Base-by-base conservation (phyloP, 2,888 invertebrate species). In the Argyresthia goedartella region DNA sequence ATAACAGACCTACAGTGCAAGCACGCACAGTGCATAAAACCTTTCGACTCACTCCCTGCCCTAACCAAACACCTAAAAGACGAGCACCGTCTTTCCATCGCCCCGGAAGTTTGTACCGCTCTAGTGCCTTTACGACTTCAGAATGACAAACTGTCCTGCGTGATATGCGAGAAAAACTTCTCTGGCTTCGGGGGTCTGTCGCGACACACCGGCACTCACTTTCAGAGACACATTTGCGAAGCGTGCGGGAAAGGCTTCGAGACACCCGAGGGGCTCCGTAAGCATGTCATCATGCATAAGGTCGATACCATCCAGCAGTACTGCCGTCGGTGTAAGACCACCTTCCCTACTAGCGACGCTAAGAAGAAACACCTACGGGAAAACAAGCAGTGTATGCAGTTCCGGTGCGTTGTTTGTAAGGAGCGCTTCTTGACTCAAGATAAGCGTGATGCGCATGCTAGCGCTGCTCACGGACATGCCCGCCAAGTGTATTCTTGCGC, bases 391-490 rank as follows among this genome's bases (percentile, higher is more conserved):
- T 51, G 51, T 39, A 34, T 25, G 33, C 54, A 52, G 1, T 42
- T 41, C 2, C 35, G 35, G 14, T 56, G 56, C 43, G 34, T 41
- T 2, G 34, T 44, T 11, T 56, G 56, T 35, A 48, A 53, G 6
- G 56, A 54, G 9, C 39, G 52, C 13, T 52, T 56, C 16, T 10
- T 52, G 1, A 47, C 48, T 13, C 52, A 51, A 49, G 35, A 54
- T 0, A 15, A 8, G 10, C 50, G 41, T 15, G 54, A 56, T 8
- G 14, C 52, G 1, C 57, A 56, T 11, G 25, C 54, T 36, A 51
- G 52, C 1, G n/a, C 39, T n/a, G 51, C 51, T 13, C 57, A 57
- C 45, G 54, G 53, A 4, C 52, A 54, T 46, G 53, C 45, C 7
- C 53, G 41, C 47, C 48, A n/a, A 25, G 15, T 16, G 11, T 56